Conservation (phyloP, 2,113 vertebrate genomes). For the Microcebus tavaratra region DNA sequence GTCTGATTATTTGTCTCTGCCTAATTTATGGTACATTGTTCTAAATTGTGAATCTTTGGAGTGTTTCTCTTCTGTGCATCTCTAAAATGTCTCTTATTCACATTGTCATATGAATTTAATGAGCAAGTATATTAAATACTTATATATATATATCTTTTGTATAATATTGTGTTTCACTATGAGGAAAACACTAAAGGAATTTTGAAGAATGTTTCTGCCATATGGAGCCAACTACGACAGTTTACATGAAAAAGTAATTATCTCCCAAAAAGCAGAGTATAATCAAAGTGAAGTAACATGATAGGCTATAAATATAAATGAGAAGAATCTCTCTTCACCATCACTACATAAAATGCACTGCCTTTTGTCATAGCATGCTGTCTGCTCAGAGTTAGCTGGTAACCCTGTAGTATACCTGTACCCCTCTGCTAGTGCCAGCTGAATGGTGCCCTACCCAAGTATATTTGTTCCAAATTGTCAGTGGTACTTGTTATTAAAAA, state of each 20-base stretch:
- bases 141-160: background rate
- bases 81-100: background rate
- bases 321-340: slow-evolving; percentile 5
- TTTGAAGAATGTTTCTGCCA: background rate
- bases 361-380: background rate
- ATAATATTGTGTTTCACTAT: background rate
- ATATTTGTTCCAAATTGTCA: background rate
- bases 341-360: background rate
- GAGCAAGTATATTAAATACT: background rate
- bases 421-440: background rate
- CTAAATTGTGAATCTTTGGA: background rate
- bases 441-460: background rate
- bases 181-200: background rate
- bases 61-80: background rate
- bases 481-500: slow-evolving; percentile 8
- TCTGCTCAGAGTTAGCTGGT: background rate
- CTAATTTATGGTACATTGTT: background rate
- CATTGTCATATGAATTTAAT: background rate
- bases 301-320: background rate
- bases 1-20: background rate
- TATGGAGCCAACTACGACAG: background rate
- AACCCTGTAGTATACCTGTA: background rate
- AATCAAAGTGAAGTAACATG: slow-evolving; percentile 28
- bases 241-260: slow-evolving; percentile 48
- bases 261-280: background rate